phyloP scores from a whole-genome alignment of 1,140 invertebrate species.

The Mamestra configurata region DNA sequence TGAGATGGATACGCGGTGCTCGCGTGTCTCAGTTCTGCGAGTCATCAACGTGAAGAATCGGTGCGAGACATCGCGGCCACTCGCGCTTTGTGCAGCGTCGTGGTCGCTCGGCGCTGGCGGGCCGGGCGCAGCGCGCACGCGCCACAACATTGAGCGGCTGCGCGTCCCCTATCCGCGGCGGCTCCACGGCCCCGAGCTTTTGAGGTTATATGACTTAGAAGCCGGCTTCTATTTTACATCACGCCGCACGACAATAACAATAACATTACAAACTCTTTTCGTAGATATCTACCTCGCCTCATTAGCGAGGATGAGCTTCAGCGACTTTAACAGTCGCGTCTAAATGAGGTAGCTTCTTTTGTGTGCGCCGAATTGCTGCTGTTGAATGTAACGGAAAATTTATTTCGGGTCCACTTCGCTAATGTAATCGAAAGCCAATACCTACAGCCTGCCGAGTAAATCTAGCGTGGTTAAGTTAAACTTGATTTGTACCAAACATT shows the following conservation, averaged over 20 bases:
- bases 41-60: conserved; percentile 69
- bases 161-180: conserved; percentile 73
- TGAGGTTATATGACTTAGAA: conserved; percentile 84
- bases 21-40: conserved; percentile 61
- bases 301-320: conserved; percentile 40
- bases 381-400: conserved; percentile 57
- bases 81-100: conserved; percentile 78
- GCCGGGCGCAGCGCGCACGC: conserved; percentile 71
- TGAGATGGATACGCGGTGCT: conserved; percentile 55
- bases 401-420: conserved; percentile 55
- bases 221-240: conserved; percentile 69
- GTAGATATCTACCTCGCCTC: conserved; percentile 45
- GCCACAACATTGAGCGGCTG: conserved; percentile 85
- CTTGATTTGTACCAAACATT: conserved; percentile 22
- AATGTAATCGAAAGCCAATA: conserved; percentile 53
- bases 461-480: conserved; percentile 25
- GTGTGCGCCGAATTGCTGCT: conserved; percentile 5
- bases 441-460: conserved; percentile 24
- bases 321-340: not conserved
- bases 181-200: conserved; percentile 69
- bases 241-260: conserved; percentile 65
- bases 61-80: conserved; percentile 68
- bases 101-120: conserved; percentile 53
- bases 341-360: not conserved
- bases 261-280: conserved; percentile 61